These are phyloP conservation scores for Ibycter americanus DNA, from an alignment of 2,797 vertebrate species.

Conservation along the genomic window DNA sequence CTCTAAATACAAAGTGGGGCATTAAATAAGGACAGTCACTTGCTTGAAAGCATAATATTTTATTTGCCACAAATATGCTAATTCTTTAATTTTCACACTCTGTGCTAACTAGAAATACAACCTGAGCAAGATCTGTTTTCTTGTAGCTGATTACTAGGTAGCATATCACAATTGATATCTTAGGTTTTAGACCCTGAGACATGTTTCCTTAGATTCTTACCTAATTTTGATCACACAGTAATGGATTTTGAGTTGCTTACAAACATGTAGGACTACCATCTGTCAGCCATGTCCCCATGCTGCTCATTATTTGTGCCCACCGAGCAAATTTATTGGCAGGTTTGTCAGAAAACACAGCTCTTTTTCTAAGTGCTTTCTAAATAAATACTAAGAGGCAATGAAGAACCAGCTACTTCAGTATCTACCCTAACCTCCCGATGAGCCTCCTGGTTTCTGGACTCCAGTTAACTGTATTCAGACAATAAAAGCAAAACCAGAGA, in stretches of 20 bases:
- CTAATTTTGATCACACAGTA: neutral
- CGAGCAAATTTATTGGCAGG: neutral
- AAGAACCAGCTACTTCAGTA: neutral
- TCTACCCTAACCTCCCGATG: neutral
- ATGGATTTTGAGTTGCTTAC: slow-evolving; percentile 20
- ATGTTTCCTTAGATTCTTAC: neutral
- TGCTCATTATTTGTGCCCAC: neutral
- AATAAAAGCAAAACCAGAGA: neutral
- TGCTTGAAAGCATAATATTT: slow-evolving; percentile 29
- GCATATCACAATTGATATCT: neutral
- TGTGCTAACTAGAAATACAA: slow-evolving; percentile 22
- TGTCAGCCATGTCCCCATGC: neutral
- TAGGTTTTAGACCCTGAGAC: neutral
- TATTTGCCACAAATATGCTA: slow-evolving; percentile 46
- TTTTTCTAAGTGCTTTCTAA: neutral
- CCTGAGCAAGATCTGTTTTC: neutral
- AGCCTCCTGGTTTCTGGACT: neutral
- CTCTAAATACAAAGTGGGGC: neutral
- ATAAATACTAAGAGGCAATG: neutral
- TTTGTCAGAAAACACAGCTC: neutral
- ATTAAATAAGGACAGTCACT: slow-evolving; percentile 45
- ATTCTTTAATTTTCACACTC: slow-evolving; percentile 45
- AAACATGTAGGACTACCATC: neutral
- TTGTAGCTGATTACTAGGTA: neutral
- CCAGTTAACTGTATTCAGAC: neutral